Percentiles rank a stretch among this genome's conserved stretches.
phyloP scores from a whole-genome alignment of 1,140 invertebrate species.

The Euura lappo region DNA sequence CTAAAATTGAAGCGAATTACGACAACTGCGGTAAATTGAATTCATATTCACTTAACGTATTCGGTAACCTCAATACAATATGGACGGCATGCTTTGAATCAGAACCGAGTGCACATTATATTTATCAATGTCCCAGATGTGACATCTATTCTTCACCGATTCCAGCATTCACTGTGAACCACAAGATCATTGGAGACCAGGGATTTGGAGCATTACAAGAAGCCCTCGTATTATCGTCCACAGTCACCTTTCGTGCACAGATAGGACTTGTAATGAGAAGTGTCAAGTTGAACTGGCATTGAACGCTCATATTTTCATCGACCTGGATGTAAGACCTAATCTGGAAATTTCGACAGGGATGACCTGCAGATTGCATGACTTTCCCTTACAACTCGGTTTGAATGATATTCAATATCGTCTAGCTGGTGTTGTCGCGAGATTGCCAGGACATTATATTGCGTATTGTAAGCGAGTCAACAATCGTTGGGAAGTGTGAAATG shows the following conservation, averaged over 20 bases:
- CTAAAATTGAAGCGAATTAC: not conserved
- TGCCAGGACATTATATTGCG: conserved; percentile 18
- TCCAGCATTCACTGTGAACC: conserved; percentile 16
- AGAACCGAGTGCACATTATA: conserved; percentile 10
- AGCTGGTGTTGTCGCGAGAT: conserved; percentile 18
- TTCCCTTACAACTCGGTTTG: conserved; percentile 6
- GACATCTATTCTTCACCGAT: not conserved
- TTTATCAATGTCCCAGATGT: conserved; percentile 12
- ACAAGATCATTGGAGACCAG: conserved; percentile 12
- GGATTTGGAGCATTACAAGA: conserved; percentile 19
- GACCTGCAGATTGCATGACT: conserved; percentile 15
- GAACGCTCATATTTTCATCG: conserved; percentile 18
- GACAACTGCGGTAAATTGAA: not conserved
- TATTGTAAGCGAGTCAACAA: conserved; percentile 15
- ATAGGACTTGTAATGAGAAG: not conserved
- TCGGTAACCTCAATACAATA: not conserved
- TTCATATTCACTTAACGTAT: not conserved
- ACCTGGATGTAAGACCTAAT: conserved; percentile 18
- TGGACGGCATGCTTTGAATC: not conserved
- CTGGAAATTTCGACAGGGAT: conserved; percentile 5
- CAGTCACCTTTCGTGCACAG: not conserved
- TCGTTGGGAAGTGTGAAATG: conserved; percentile 17
- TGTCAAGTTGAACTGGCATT: conserved; percentile 4
- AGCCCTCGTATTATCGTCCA: conserved; percentile 8
- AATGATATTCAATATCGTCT: conserved; percentile 10